These are phyloP conservation scores for Pseudomyrmex gracilis DNA, from an alignment of 1,140 invertebrate genomes.

Conservation along the genomic window DNA sequence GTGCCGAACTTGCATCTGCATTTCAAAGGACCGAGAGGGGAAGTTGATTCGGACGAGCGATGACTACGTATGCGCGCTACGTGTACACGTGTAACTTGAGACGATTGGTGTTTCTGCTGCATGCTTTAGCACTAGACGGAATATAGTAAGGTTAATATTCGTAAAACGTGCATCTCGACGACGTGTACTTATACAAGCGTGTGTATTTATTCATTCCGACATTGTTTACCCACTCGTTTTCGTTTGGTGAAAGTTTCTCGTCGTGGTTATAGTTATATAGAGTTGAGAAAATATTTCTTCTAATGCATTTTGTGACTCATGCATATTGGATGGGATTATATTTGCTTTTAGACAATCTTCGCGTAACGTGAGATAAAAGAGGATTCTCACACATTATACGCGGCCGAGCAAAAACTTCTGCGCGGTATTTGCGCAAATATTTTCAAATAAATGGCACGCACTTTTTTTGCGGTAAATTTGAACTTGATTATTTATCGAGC, in stretches of 20 bases:
- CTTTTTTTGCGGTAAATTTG: too few species aligned
- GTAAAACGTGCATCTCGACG: constrained; percentile 8
- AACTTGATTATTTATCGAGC: too few species aligned
- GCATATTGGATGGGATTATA: too few species aligned
- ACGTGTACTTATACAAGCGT: not conserved
- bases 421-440: too few species aligned
- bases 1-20: constrained; percentile 55
- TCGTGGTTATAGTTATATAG: not conserved
- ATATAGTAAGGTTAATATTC: constrained; percentile 44
- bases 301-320: not conserved
- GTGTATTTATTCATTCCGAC: not conserved
- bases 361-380: too few species aligned
- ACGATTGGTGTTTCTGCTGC: constrained; percentile 26
- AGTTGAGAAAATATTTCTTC: not conserved
- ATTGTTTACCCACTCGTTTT: not conserved
- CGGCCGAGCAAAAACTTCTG: too few species aligned
- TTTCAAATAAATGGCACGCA: too few species aligned
- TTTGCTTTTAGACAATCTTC: too few species aligned
- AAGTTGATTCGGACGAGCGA: constrained; percentile 55
- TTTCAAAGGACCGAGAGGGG: constrained; percentile 60
- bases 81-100: constrained; percentile 38
- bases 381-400: too few species aligned
- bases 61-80: constrained; percentile 60
- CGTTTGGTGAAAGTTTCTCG: not conserved
- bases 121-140: constrained; percentile 20